A percentile compares a stretch with the other conserved stretches of the same genome.
Evolutionary conservation across 2,113 vertebrate species (phyloP).

Genomic region (Anarrhichthys ocellatus): DNA sequence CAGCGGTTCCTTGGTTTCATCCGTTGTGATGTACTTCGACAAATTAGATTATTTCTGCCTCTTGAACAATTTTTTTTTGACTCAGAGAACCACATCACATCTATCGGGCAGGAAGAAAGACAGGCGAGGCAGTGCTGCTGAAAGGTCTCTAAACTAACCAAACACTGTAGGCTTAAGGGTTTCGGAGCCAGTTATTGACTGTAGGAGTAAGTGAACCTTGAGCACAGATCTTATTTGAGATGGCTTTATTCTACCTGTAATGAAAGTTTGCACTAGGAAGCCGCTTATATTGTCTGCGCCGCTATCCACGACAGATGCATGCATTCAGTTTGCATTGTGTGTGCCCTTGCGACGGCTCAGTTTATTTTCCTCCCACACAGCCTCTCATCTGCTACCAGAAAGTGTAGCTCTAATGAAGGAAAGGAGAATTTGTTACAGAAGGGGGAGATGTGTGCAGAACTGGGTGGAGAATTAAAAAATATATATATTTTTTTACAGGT

Average conservation of each 20-base stretch:
- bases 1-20: conserved; percentile 29
- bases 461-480: background rate
- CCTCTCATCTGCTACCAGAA: conserved; percentile 43
- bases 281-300: conserved; percentile 7
- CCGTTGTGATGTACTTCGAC: conserved; percentile 25
- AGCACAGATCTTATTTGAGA: conserved; percentile 49
- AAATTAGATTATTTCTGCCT: conserved; percentile 42
- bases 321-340: conserved; percentile 31
- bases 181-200: conserved; percentile 29
- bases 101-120: background rate
- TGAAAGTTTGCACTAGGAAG: conserved; percentile 3
- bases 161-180: conserved; percentile 7
- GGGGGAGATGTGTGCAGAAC: conserved; percentile 30
- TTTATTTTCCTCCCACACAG: conserved; percentile 49
- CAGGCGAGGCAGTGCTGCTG: background rate
- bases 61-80: conserved; percentile 19
- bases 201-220: conserved; percentile 17
- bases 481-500: too few relatives aligned
- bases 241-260: conserved; percentile 34
- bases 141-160: conserved; percentile 25
- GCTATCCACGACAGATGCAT: conserved; percentile 9
- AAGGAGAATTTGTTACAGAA: conserved; percentile 33
- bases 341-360: conserved; percentile 22
- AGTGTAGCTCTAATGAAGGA: conserved; percentile 47
- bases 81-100: conserved; percentile 9